phyloP scores from a whole-genome alignment of 23 tunicate species.

The Ascidia mentula region DNA sequence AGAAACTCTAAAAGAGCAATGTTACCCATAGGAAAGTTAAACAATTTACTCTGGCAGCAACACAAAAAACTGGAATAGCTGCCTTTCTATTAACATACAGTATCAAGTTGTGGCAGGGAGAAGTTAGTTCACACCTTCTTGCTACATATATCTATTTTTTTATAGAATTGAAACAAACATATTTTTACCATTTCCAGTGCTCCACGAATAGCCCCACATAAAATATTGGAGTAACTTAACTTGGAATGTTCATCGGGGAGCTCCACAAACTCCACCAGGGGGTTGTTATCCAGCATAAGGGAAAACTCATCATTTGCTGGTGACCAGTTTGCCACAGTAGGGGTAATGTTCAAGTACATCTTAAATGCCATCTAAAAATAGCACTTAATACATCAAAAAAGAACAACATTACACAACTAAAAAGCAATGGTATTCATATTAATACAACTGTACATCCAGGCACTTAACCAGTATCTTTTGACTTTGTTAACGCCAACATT shows the following conservation, averaged over 20 bases:
- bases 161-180: background rate
- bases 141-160: background rate
- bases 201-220: slow-evolving; percentile 87
- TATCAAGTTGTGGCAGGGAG: too few relatives aligned
- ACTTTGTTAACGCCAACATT: too few relatives aligned
- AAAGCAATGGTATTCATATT: background rate
- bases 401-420: background rate
- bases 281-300: slow-evolving; percentile 75
- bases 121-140: too few relatives aligned
- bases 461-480: too few relatives aligned
- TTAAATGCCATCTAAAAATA: slow-evolving; percentile 68
- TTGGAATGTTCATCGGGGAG: slow-evolving; percentile 61
- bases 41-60: too few relatives aligned
- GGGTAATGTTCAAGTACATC: slow-evolving; percentile 80
- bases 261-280: slow-evolving; percentile 88
- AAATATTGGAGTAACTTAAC: slow-evolving; percentile 65
- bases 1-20: too few relatives aligned
- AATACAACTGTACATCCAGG: too few relatives aligned
- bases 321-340: slow-evolving; percentile 81
- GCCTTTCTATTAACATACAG: too few relatives aligned
- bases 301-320: slow-evolving; percentile 82
- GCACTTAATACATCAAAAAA: background rate
- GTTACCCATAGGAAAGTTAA: too few relatives aligned
- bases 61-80: too few relatives aligned
- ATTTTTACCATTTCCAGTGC: slow-evolving; percentile 72